Evolutionary conservation across 2,888 invertebrate genomes (phyloP), one percentile per base, ranked within the genome.

Genomic region (Lamproptera curius): DNA sequence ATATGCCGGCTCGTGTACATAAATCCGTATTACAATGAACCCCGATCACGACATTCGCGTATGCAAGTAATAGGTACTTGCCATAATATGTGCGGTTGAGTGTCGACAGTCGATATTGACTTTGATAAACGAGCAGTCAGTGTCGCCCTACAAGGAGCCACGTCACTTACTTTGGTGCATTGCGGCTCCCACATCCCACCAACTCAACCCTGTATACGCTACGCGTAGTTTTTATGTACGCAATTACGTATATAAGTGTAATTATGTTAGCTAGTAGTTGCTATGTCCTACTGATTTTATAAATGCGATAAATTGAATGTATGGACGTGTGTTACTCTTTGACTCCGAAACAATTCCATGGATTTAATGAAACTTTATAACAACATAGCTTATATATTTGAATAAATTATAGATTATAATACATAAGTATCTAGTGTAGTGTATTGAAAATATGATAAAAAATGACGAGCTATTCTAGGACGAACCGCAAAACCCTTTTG

Each of bases 161-260:
- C 82, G 83, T 85, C 85, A 84, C 75, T 65, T 70, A 70, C 74
- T 83, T 80, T 85, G 85, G 84, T 87, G 85, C 86, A 86, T 76
- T 84, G 84, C 84, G 81, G 83, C 72, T 67, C 67, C 46, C 46
- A 51, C 53, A 58, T 59, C 57, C 65, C 63, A 75, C 61, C 53
- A 61, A 66, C 73, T 74, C 67, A 68, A 66, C 79, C 82, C 81
- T 83, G 77, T 83, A 79, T 79, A 80, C 73, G 70, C 70, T 64
- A 75, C 76, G 68, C 72, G 71, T 76, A 76, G 71, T 76, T 83
- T 82, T 83, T 84, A 85, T 75, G 76, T 76, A 62, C 61, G 58
- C 74, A 74, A 77, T 80, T 74, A 76, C 66, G 70, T 70, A 72
- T 69, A 59, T 68, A 66, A 67, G 63, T 70, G 67, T 67, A 68